Evolutionary conservation across 2,888 invertebrate genomes (phyloP), one percentile per base, ranked within the genome.

Genomic region (Sphecodes monilicornis): DNA sequence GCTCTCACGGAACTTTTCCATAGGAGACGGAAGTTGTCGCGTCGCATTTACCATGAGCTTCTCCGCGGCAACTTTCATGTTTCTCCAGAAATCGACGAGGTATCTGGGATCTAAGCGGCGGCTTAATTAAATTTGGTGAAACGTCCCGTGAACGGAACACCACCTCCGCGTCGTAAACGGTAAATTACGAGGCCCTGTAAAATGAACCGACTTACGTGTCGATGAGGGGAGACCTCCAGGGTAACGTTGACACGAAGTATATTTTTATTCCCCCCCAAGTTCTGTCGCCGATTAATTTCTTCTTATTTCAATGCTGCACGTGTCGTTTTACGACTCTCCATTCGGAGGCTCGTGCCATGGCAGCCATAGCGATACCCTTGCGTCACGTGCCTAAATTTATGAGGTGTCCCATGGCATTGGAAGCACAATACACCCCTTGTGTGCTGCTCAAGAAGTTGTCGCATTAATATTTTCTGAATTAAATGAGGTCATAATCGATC

Each of bases 81-180:
- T 54, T 54, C 64, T 18, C n/a, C 29, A 26, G 43, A 73, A 82
- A 82, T 82, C 72, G 39, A 18, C 29, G 16, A 50, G 57, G 70
- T 41, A 72, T 70, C 70, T 36, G 36, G 50, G 18, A 66, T 60
- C 73, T n/a, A 54, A 54, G 77, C 57, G 32, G 76, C 72, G 60
- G 77, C 78, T 83, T 84, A 84, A 84, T 84, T 84, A 84, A 84
- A 84, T 84, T 83, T 77, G 84, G 77, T 83, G 83, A 84, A 83
- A 74, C n/a, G 83, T 73, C 72, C 54, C 64, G 73, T 39, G 46
- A 39, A 43, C 57, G 71, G 78, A 39, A 36, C 71, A 32, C 16
- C 16, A 43, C 1, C 26, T n/a, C 18, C 11, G 43, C 54, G 74
- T 78, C 84, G 84, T 84, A 84, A 84, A 84, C 39, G 64, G 70